Evolutionary conservation across 2,797 vertebrate genomes (phyloP).

Genomic region (Hozukius guyotensis): DNA sequence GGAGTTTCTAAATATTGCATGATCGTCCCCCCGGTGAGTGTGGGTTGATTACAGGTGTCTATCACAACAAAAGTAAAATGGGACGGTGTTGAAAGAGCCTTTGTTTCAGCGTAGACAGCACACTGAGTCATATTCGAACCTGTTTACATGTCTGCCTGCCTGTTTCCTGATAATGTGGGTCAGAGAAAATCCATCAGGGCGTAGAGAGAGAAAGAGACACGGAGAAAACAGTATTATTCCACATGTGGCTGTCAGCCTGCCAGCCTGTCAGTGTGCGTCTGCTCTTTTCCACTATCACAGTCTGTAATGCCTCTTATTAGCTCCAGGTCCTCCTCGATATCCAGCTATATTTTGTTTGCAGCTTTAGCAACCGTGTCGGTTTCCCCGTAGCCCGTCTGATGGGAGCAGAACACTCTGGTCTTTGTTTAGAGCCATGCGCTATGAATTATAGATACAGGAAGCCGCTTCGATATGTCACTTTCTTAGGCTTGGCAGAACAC

Average conservation of each 20-base stretch:
- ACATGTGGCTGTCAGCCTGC: conserved; percentile 42
- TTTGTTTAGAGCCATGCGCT: conserved; percentile 68
- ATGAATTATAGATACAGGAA: conserved; percentile 81
- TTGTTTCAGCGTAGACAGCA: conserved; percentile 59
- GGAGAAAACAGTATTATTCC: conserved; percentile 46
- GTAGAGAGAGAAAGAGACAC: conserved; percentile 13
- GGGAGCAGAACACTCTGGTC: conserved; percentile 62
- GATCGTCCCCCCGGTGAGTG: conserved; percentile 43
- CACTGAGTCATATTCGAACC: conserved; percentile 60
- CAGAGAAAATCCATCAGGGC: conserved; percentile 65
- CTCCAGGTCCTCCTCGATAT: conserved; percentile 40
- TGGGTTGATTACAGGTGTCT: conserved; percentile 60
- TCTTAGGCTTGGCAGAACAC: conserved; percentile 44
- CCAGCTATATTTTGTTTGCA: conserved; percentile 58
- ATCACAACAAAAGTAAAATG: conserved; percentile 47
- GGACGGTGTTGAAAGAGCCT: conserved; percentile 54
- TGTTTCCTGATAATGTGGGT: conserved; percentile 70
- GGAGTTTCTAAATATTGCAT: conserved; percentile 60
- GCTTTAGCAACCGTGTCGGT: conserved; percentile 54
- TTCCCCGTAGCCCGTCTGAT: conserved; percentile 57
- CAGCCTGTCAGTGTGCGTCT: conserved; percentile 33
- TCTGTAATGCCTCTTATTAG: conserved; percentile 56
- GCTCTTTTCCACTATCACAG: conserved; percentile 38
- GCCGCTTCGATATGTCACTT: conserved; percentile 62
- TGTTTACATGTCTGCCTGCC: conserved; percentile 61